Evolutionary conservation across 2,113 vertebrate species (phyloP), one percentile per base, ranked within the genome.

Genomic region (Colistium nudipinnis): DNA sequence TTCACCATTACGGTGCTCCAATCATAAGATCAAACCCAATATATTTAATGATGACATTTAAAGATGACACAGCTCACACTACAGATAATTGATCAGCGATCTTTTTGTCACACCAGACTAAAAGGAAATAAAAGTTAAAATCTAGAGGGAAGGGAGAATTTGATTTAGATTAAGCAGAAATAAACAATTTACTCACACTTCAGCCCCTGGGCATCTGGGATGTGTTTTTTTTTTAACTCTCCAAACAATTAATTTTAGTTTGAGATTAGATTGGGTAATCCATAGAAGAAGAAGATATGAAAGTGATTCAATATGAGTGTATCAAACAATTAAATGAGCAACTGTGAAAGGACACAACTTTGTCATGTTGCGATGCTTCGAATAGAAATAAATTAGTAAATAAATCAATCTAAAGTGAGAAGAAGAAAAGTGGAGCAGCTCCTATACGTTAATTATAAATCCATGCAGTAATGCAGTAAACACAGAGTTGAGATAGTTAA

Each of bases 331-430:
- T 73, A 17, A 82, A 84, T 62, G 61, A 63, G 63, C 74, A 61
- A 57, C 28, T 63, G 54, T 61, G 49, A 70, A 70, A 70, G 70
- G 52, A 31, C 39, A 9, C 48, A 33, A 10, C 24, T 9, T 80
- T 67, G 74, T 86, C 59, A 22, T 49, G 44, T 67, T 78, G 74
- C 39, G 61, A 76, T 44, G 70, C 75, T 75, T 60, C 70, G 81
- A 76, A 75, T 81, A 52, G 54, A 68, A 78, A 69, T 78, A 87
- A 61, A 80, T 43, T 60, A 61, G 68, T 70, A 78, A 76, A 82
- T 65, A 69, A 74, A 83, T 82, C 44, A 71, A 73, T 76, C 25
- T 35, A 47, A 78, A 59, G 17, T 20, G 16, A 13, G 53, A 17
- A 35, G 48, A 54, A 48, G 24, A 45, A 66, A 31, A n/a, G 54